These are phyloP conservation scores for Porites rus DNA, from an alignment of 92 coral and sea anemone genomes.

Conservation along the genomic window DNA sequence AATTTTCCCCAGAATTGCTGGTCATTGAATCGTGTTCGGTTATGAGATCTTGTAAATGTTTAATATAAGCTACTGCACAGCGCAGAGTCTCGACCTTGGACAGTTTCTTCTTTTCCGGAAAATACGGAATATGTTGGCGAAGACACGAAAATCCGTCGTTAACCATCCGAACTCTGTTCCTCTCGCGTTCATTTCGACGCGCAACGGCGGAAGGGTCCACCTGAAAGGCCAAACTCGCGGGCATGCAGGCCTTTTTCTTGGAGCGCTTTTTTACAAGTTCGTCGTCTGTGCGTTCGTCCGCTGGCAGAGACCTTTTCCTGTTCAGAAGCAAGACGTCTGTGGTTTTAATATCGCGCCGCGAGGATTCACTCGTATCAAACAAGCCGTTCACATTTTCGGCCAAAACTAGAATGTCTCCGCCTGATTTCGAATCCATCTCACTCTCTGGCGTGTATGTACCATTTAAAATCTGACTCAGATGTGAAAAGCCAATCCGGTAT, in stretches of 20 bases:
- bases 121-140: conserved; percentile 96
- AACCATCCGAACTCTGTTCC: conserved; percentile 97
- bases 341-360: conserved; percentile 19
- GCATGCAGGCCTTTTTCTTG: conserved; percentile 55
- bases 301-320: conserved; percentile 48
- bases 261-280: conserved; percentile 33
- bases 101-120: conserved; percentile 94
- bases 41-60: conserved; percentile 90
- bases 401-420: conserved; percentile 6
- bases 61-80: conserved; percentile 95
- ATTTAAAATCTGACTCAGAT: conserved; percentile 13
- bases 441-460: background rate
- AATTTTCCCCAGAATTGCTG: conserved; percentile 40
- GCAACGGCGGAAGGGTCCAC: conserved; percentile 93
- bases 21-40: conserved; percentile 87
- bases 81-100: conserved; percentile 98
- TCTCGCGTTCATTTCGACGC: conserved; percentile 91
- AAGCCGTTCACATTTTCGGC: conserved; percentile 4
- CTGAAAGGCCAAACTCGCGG: conserved; percentile 73
- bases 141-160: conserved; percentile 95
- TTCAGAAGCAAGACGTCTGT: conserved; percentile 33
- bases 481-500: conserved; percentile 31
- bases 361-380: conserved; percentile 15
- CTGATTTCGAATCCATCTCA: conserved; percentile 27
- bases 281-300: conserved; percentile 7